Evolutionary conservation across 2,888 invertebrate species (phyloP).

Genomic region (Brenthis ino): DNA sequence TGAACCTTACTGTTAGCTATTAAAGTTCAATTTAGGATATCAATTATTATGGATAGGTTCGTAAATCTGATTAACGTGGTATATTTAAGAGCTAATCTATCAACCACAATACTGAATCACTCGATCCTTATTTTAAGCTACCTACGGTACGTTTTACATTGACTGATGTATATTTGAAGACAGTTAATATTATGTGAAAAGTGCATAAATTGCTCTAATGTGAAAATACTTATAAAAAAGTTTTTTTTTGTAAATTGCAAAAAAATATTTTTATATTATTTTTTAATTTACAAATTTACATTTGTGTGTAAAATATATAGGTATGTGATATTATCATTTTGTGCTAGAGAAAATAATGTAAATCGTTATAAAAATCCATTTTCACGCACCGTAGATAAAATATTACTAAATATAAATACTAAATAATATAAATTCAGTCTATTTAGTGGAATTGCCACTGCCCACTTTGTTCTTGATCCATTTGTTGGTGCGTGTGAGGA

Average conservation of each 20-base stretch:
- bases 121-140: conserved; percentile 35
- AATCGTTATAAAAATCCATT: not conserved
- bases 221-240: not conserved
- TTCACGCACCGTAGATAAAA: conserved; percentile 16
- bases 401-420: conserved; percentile 26
- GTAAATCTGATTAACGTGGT: conserved; percentile 28
- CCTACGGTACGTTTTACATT: conserved; percentile 15
- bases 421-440: conserved; percentile 40
- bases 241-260: not conserved
- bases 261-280: no score
- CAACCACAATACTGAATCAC: conserved; percentile 62
- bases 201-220: not conserved
- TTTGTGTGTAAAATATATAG: not conserved
- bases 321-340: not conserved
- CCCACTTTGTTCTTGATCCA: conserved; percentile 74
- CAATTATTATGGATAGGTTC: conserved; percentile 3
- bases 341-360: not conserved
- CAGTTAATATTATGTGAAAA: conserved; percentile 4
- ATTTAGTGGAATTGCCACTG: conserved; percentile 60
- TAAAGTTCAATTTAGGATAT: not conserved
- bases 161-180: not conserved
- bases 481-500: conserved; percentile 71
- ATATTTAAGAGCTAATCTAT: conserved; percentile 42
- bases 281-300: no score
- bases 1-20: not conserved